phyloP scores from a whole-genome alignment of 2,888 invertebrate genomes.

The Netelia fuscicornis region DNA sequence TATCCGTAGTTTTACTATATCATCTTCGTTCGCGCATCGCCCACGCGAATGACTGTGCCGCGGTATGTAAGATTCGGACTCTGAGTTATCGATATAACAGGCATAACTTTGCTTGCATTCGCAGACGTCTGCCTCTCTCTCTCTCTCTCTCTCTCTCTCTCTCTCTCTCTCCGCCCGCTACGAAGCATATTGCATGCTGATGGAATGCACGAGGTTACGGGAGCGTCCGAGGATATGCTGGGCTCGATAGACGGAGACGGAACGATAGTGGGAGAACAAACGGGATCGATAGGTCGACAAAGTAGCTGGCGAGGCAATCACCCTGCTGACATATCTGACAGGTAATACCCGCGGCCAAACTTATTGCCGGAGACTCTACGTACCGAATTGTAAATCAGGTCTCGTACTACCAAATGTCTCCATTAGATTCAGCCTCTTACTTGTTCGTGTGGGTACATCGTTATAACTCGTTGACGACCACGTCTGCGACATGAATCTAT shows the following conservation, averaged over 20 bases:
- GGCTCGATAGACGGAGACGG: constrained; percentile 1
- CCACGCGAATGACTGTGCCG: constrained; percentile 56
- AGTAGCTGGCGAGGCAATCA: constrained; percentile 74
- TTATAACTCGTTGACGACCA: constrained; percentile 41
- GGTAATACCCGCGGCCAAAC: constrained; percentile 77
- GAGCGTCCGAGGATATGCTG: constrained; percentile 56
- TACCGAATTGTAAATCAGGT: constrained; percentile 78
- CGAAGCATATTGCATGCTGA: constrained; percentile 50
- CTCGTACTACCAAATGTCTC: constrained; percentile 74
- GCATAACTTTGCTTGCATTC: constrained; percentile 61
- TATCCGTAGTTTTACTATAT: constrained; percentile 28
- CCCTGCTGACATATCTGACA: constrained; percentile 73
- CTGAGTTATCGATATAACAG: constrained; percentile 65
- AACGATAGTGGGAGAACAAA: constrained; percentile 33
- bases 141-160: no score
- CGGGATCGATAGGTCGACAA: constrained; percentile 74
- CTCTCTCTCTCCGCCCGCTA: constrained; percentile 31
- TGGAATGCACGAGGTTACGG: constrained; percentile 59
- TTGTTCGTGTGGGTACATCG: constrained; percentile 34
- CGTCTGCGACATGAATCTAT: constrained; percentile 2
- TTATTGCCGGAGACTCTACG: constrained; percentile 72
- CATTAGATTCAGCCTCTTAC: constrained; percentile 70
- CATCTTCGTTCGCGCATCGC: constrained; percentile 44
- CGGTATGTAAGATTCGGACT: constrained; percentile 51
- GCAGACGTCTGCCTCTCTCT: constrained; percentile 54